Percentiles rank a stretch among this genome's conserved stretches.
Evolutionary conservation across 2,888 invertebrate species (phyloP).

Genomic region (Nemoura dubitans): DNA sequence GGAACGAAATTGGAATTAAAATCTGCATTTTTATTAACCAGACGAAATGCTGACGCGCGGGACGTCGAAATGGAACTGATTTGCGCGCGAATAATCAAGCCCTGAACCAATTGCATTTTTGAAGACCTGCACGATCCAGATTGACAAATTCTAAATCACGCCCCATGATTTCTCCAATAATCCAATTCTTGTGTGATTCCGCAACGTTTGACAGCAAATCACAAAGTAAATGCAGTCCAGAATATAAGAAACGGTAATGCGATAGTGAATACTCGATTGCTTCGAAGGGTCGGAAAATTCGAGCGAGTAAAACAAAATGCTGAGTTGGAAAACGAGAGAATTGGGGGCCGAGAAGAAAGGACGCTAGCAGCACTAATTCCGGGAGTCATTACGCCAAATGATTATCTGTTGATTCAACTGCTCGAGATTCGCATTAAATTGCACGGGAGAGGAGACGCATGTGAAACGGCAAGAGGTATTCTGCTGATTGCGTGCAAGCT

Average conservation of each 20-base stretch:
- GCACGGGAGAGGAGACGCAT: background rate
- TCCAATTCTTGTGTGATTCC: background rate
- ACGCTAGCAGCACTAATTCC: background rate
- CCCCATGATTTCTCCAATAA: background rate
- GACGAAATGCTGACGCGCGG: background rate
- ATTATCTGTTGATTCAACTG: background rate
- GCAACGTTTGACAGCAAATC: background rate
- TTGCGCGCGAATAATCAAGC: background rate
- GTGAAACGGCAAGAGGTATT: background rate
- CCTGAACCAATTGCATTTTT: background rate
- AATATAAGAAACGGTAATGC: background rate
- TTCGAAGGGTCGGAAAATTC: background rate
- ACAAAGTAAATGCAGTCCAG: background rate
- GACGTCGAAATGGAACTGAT: background rate
- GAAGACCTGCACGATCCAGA: background rate
- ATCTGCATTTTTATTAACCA: background rate
- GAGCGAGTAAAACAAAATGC: background rate
- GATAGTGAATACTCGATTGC: background rate
- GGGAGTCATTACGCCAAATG: background rate
- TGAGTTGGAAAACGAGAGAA: background rate
- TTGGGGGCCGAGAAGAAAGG: background rate
- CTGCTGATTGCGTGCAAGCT: background rate
- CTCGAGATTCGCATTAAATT: background rate
- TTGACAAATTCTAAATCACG: background rate
- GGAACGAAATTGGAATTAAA: background rate